Evolutionary conservation across 2,888 invertebrate genomes (phyloP).

Genomic region (Drosophila maculinotata): DNA sequence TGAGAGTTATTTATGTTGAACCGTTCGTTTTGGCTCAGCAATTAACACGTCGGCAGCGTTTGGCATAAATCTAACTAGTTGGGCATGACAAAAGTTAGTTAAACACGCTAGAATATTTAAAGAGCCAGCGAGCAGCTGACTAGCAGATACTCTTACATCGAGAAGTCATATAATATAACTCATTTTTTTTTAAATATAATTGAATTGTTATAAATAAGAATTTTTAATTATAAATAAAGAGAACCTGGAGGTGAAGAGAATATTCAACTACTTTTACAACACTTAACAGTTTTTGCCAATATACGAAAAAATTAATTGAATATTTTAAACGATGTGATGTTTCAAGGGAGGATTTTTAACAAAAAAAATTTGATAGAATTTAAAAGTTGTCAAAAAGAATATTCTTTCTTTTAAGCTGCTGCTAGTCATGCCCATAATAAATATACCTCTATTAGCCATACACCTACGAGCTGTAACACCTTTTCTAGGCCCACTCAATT

Average conservation of each 20-base stretch:
- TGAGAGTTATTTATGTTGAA: constrained; percentile 33
- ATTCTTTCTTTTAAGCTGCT: background rate
- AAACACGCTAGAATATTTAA: constrained; percentile 2
- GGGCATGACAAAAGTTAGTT: constrained; percentile 28
- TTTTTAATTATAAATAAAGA: too few species aligned
- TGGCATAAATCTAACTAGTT: constrained; percentile 46
- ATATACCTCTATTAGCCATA: background rate
- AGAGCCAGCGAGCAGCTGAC: background rate
- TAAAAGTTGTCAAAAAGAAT: too few species aligned
- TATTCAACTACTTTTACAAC: too few species aligned
- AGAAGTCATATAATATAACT: too few species aligned
- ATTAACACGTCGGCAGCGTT: constrained; percentile 47
- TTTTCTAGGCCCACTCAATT: constrained; percentile 14
- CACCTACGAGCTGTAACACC: constrained; percentile 3
- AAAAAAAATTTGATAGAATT: too few species aligned
- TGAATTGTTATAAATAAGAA: too few species aligned
- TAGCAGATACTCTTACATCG: constrained; percentile 9
- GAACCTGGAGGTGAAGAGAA: too few species aligned
- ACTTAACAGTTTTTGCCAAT: too few species aligned
- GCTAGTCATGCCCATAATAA: background rate
- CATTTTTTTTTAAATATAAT: too few species aligned
- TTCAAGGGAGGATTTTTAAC: too few species aligned
- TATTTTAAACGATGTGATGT: too few species aligned
- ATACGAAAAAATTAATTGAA: too few species aligned
- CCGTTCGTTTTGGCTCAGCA: constrained; percentile 32